phyloP scores from a whole-genome alignment of 2,113 vertebrate genomes.

The Okapia johnstoni region DNA sequence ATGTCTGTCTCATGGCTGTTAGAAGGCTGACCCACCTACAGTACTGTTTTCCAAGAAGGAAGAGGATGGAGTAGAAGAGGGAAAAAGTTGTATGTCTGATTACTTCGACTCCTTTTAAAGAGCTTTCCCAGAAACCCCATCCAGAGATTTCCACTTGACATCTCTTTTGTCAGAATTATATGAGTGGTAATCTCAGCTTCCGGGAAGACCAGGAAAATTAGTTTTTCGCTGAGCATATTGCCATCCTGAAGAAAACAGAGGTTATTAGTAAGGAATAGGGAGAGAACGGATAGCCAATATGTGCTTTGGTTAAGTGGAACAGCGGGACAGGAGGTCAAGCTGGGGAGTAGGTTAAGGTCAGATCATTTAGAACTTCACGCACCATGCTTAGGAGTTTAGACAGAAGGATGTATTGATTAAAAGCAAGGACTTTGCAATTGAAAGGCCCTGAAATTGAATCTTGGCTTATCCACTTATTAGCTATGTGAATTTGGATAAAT shows the following conservation, averaged over 20 bases:
- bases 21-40: background rate
- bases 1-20: background rate
- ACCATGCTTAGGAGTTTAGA: background rate
- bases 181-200: background rate
- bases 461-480: background rate
- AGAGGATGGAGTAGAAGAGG: background rate
- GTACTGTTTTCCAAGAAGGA: background rate
- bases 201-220: background rate
- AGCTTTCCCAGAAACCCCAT: background rate
- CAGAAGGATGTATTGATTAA: constrained; percentile 17
- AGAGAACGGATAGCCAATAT: background rate
- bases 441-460: background rate
- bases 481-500: background rate
- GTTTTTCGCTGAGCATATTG: background rate
- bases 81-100: background rate
- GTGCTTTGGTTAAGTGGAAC: background rate
- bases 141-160: background rate
- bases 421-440: background rate
- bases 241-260: background rate
- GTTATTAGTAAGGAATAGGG: background rate
- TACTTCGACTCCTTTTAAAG: background rate
- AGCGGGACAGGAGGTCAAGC: background rate
- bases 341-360: background rate
- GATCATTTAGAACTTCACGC: background rate
- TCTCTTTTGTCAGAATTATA: constrained; percentile 12